Conservation (phyloP, 2,888 invertebrate genomes). For the Anodontia alba region DNA sequence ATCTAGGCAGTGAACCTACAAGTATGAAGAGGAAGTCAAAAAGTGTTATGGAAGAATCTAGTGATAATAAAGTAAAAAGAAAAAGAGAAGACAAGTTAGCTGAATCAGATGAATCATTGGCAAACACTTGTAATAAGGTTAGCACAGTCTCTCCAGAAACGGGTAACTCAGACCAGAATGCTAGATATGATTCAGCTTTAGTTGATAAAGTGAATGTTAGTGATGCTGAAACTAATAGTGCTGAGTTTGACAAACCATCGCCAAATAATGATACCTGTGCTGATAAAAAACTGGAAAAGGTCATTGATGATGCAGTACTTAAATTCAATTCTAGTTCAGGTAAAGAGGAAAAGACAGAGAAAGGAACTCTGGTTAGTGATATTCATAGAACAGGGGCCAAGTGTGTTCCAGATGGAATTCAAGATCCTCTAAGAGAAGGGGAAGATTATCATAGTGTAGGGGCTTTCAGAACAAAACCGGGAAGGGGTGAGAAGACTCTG, state of each 20-base stretch:
- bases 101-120: neutral
- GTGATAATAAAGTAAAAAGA: neutral
- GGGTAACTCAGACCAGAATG: too few relatives aligned
- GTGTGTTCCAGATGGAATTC: slow-evolving; percentile 87
- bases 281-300: too few relatives aligned
- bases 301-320: too few relatives aligned
- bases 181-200: too few relatives aligned
- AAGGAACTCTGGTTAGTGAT: slow-evolving; percentile 67
- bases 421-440: slow-evolving; percentile 88
- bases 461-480: slow-evolving; percentile 94
- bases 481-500: slow-evolving; percentile 94
- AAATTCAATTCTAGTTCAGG: neutral
- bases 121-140: neutral
- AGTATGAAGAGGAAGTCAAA: neutral
- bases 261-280: too few relatives aligned
- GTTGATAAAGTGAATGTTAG: too few relatives aligned
- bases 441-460: slow-evolving; percentile 90
- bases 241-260: too few relatives aligned
- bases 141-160: too few relatives aligned
- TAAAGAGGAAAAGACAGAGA: neutral
- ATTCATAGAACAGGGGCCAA: slow-evolving; percentile 96
- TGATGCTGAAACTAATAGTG: too few relatives aligned
- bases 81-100: neutral
- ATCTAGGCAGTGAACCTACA: too few relatives aligned
- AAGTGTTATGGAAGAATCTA: neutral